These are phyloP conservation scores for Melinopterus prodromus DNA, from an alignment of 2,888 invertebrate genomes.

Conservation along the genomic window DNA sequence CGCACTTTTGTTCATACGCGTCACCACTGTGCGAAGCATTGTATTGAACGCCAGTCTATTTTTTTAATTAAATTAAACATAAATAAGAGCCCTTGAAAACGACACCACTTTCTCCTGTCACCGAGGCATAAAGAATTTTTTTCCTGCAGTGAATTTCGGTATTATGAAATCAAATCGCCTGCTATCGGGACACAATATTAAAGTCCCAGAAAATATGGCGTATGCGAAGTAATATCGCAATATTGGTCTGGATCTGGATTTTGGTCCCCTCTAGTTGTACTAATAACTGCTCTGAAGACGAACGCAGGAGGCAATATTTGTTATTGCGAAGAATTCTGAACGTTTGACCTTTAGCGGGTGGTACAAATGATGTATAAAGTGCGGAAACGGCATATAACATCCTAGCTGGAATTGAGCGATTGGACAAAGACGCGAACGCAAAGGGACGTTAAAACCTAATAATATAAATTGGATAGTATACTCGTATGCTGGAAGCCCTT, in stretches of 20 bases:
- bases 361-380: background rate
- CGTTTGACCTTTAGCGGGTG: background rate
- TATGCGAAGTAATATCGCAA: background rate
- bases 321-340: background rate
- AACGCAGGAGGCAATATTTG: background rate
- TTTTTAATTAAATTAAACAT: background rate
- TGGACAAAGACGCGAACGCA: background rate
- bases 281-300: background rate
- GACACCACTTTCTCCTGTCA: too few species aligned
- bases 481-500: background rate
- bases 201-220: background rate
- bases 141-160: too few species aligned
- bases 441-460: background rate
- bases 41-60: background rate
- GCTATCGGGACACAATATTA: background rate
- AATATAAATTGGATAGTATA: background rate
- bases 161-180: background rate
- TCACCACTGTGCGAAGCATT: background rate
- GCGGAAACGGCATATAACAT: background rate
- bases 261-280: background rate
- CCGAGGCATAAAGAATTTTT: too few species aligned
- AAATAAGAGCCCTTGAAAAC: background rate
- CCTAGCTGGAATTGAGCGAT: background rate
- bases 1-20: too few species aligned
- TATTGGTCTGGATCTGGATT: background rate